Conservation (phyloP, 2,888 invertebrate genomes). For the Dorcus hopei region DNA sequence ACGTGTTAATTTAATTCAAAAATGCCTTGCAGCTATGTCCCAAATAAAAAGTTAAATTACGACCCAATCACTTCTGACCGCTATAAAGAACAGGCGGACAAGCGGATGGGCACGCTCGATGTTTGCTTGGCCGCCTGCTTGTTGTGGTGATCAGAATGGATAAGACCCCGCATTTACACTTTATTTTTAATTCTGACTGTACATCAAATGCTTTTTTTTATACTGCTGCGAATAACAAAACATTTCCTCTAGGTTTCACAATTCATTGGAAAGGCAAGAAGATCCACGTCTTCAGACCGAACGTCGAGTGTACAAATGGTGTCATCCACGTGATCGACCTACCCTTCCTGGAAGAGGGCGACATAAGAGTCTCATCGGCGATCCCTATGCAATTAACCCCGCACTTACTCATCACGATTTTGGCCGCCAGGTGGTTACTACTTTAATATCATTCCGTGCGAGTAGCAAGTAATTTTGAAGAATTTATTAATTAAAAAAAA, state of each 20-base stretch:
- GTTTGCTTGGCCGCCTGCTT: too few relatives aligned
- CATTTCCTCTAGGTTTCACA: slow-evolving; percentile 63
- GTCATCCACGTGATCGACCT: slow-evolving; percentile 91
- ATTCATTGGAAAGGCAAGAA: slow-evolving; percentile 82
- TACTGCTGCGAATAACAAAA: too few relatives aligned
- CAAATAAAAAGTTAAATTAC: too few relatives aligned
- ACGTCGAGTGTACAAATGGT: slow-evolving; percentile 94
- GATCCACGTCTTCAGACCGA: slow-evolving; percentile 83
- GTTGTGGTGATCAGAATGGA: too few relatives aligned
- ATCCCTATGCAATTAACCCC: slow-evolving; percentile 38
- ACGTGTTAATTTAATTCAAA: too few relatives aligned
- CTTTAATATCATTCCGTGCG: slow-evolving; percentile 30
- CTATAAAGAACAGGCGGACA: too few relatives aligned
- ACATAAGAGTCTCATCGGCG: slow-evolving; percentile 66
- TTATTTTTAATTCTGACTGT: too few relatives aligned
- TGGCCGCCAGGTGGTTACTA: slow-evolving; percentile 49
- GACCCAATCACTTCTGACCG: too few relatives aligned
- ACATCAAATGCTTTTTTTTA: too few relatives aligned
- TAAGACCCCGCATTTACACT: too few relatives aligned
- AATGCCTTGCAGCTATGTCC: too few relatives aligned
- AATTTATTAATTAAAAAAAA: slow-evolving; percentile 3
- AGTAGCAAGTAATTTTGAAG: slow-evolving; percentile 13
- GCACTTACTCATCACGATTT: slow-evolving; percentile 44
- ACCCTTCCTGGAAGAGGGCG: slow-evolving; percentile 79
- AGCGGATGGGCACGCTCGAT: too few relatives aligned